A percentile compares a stretch with the other conserved stretches of the same genome.
Evolutionary conservation across 2,888 invertebrate genomes (phyloP).

Genomic region (Ethmia dodecea): DNA sequence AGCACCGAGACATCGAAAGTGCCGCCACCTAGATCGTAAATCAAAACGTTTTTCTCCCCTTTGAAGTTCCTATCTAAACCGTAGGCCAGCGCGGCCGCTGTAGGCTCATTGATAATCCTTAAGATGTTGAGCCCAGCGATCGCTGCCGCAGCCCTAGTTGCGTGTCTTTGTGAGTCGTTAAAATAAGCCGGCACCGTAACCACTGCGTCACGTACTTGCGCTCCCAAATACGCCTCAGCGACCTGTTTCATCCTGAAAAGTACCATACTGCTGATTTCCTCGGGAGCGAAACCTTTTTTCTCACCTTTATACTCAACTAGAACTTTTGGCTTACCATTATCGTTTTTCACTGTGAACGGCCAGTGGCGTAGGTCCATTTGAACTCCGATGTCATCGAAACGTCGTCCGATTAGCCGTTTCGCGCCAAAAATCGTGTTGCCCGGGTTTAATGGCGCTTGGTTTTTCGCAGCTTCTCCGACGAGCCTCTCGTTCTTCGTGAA

Average conservation of each 20-base stretch:
- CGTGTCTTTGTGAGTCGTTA: conserved; percentile 50
- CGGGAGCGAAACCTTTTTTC: conserved; percentile 41
- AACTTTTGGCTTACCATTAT: conserved; percentile 54
- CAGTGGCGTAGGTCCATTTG: conserved; percentile 50
- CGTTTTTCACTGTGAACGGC: conserved; percentile 42
- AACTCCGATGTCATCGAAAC: conserved; percentile 46
- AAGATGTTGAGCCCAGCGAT: conserved; percentile 53
- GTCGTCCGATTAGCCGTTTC: conserved; percentile 51
- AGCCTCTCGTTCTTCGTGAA: conserved; percentile 44
- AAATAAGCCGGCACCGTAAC: conserved; percentile 61
- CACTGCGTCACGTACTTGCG: conserved; percentile 45
- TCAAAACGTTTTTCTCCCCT: conserved; percentile 37
- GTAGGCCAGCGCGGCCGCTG: conserved; percentile 54
- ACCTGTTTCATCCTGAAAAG: conserved; percentile 51
- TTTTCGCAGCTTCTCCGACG: conserved; percentile 53
- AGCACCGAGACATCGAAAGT: conserved; percentile 54
- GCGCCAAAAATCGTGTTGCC: conserved; percentile 50
- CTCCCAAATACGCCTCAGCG: conserved; percentile 44
- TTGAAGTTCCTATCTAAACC: conserved; percentile 36
- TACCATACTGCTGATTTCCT: conserved; percentile 56
- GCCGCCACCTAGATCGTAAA: conserved; percentile 59
- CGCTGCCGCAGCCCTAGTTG: conserved; percentile 42
- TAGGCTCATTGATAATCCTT: conserved; percentile 52
- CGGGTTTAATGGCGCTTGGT: conserved; percentile 44
- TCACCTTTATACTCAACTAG: conserved; percentile 40